Percentiles rank a stretch among this genome's conserved stretches.
Conservation (phyloP, 2,888 invertebrate genomes). For the Eulithis testata region DNA sequence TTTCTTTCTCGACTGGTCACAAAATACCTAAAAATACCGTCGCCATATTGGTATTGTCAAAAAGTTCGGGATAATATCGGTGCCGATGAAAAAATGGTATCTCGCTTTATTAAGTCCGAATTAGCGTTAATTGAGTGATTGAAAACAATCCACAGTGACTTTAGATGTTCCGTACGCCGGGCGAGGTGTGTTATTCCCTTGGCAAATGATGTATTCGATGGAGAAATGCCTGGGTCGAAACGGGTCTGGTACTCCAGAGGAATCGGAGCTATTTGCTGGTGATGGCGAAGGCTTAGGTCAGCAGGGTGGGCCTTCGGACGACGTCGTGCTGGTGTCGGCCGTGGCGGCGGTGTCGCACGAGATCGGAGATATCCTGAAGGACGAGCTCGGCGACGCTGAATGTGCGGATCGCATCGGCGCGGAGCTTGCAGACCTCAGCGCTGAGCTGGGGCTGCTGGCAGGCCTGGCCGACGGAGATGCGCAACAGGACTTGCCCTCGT, state of each 20-base stretch:
- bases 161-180: slow-evolving; percentile 79
- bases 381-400: slow-evolving; percentile 75
- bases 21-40: slow-evolving; percentile 83
- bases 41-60: slow-evolving; percentile 86
- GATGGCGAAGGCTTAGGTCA: slow-evolving; percentile 61
- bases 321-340: slow-evolving; percentile 64
- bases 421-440: slow-evolving; percentile 75
- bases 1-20: slow-evolving; percentile 71
- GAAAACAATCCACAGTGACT: slow-evolving; percentile 66
- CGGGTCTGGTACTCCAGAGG: slow-evolving; percentile 65
- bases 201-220: slow-evolving; percentile 79
- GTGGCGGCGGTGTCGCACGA: slow-evolving; percentile 78
- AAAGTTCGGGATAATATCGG: slow-evolving; percentile 74
- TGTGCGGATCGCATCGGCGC: slow-evolving; percentile 75
- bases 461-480: slow-evolving; percentile 73
- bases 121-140: slow-evolving; percentile 70
- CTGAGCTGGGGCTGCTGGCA: slow-evolving; percentile 75
- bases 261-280: slow-evolving; percentile 66
- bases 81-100: slow-evolving; percentile 81
- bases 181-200: slow-evolving; percentile 71
- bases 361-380: slow-evolving; percentile 79
- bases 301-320: slow-evolving; percentile 68
- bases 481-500: slow-evolving; percentile 72
- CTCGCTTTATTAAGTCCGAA: slow-evolving; percentile 66
- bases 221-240: slow-evolving; percentile 76